Evolutionary conservation across 2,888 invertebrate genomes (phyloP).

Genomic region (Girardia tigrina): DNA sequence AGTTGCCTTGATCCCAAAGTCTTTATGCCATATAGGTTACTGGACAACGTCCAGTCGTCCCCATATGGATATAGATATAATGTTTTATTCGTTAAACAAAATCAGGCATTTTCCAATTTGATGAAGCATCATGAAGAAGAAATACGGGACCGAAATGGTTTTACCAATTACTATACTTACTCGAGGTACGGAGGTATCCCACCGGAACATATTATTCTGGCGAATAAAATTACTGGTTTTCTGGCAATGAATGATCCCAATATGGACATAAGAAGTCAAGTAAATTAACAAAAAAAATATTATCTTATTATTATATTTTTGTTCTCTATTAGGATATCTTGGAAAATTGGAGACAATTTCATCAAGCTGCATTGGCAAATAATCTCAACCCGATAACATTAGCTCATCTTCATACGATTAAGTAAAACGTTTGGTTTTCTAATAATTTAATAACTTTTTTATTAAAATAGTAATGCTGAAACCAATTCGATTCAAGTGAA

Average conservation of each 20-base stretch:
- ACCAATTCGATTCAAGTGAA: background rate
- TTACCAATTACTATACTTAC: background rate
- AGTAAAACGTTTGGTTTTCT: background rate
- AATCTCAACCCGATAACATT: constrained; percentile 8
- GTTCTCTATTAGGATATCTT: background rate
- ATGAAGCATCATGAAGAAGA: background rate
- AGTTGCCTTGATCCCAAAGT: background rate
- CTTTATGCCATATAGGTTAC: background rate
- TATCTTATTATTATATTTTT: background rate
- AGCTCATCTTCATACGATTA: constrained; percentile 8
- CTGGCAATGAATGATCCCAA: constrained; percentile 7
- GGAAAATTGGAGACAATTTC: constrained; percentile 19
- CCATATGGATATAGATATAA: background rate
- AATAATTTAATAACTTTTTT: no score
- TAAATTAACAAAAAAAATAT: background rate
- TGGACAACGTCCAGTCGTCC: background rate
- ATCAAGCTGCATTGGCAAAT: background rate
- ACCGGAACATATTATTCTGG: constrained; percentile 18
- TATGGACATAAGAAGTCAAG: constrained; percentile 14
- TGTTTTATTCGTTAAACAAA: background rate
- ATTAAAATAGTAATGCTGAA: background rate
- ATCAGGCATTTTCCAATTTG: background rate
- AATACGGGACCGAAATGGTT: background rate
- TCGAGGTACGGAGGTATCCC: background rate
- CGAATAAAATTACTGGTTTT: background rate